These are phyloP conservation scores for Tetramorium parvispinum DNA, from an alignment of 1,140 invertebrate species.

Conservation along the genomic window DNA sequence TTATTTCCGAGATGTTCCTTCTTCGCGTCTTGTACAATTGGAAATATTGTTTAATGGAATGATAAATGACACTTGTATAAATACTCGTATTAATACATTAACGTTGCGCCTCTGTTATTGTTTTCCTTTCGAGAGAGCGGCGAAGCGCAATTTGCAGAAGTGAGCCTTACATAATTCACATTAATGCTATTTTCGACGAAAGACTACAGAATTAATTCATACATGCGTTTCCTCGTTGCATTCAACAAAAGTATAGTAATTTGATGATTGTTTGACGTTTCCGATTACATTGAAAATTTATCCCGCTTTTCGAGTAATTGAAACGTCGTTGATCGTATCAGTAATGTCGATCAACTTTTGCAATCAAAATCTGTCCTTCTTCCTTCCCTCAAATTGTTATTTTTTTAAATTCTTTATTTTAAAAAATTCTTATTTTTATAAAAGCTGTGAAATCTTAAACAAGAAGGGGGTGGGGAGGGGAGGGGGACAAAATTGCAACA, in stretches of 20 bases:
- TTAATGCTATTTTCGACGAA: neutral
- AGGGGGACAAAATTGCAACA: conserved; percentile 34
- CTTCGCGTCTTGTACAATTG: neutral
- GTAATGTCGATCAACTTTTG: neutral
- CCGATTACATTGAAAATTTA: neutral
- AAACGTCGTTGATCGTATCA: neutral
- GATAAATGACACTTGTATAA: neutral
- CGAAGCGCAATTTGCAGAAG: neutral
- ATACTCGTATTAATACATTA: neutral
- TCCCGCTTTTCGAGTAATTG: neutral
- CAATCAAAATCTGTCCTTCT: neutral
- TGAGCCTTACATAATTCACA: neutral
- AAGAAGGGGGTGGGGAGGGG: neutral
- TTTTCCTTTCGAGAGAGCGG: neutral
- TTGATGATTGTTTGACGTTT: neutral
- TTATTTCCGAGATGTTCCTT: neutral
- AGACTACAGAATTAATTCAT: neutral
- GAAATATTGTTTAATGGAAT: neutral
- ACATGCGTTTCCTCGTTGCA: neutral
- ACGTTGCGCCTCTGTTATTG: neutral
- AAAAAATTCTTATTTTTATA: neutral
- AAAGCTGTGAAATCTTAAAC: neutral
- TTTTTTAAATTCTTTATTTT: too few relatives aligned
- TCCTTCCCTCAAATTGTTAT: too few relatives aligned
- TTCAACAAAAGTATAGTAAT: neutral